These are phyloP conservation scores for Samia ricini DNA, from an alignment of 1,140 invertebrate species.

Conservation along the genomic window DNA sequence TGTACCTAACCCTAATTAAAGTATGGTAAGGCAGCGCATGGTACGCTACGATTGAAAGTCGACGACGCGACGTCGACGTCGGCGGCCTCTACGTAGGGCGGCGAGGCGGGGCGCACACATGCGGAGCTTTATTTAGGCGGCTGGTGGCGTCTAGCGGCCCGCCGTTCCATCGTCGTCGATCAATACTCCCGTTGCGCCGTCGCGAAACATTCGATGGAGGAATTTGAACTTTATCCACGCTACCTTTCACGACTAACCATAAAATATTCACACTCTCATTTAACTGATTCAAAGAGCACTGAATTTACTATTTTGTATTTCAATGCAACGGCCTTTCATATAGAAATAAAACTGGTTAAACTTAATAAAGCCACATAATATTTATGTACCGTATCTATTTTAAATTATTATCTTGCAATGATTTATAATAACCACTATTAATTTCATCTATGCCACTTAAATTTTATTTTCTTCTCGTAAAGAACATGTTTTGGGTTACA, in stretches of 20 bases:
- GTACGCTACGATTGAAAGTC: constrained; percentile 20
- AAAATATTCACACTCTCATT: constrained; percentile 73
- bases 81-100: constrained; percentile 57
- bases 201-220: constrained; percentile 58
- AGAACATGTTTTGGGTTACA: background rate
- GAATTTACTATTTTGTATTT: background rate
- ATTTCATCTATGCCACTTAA: background rate
- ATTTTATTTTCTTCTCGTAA: background rate
- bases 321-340: background rate
- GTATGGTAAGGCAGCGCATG: constrained; percentile 31
- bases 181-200: constrained; percentile 72
- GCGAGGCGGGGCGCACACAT: constrained; percentile 57
- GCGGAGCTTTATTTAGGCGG: constrained; percentile 75
- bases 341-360: too few relatives aligned
- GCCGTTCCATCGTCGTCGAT: constrained; percentile 59
- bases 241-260: constrained; percentile 66
- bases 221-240: constrained; percentile 65
- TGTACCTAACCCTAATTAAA: too few relatives aligned
- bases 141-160: constrained; percentile 66
- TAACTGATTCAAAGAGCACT: constrained; percentile 55
- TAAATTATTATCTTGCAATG: background rate
- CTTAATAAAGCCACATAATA: background rate
- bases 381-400: background rate
- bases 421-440: background rate
- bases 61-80: constrained; percentile 22